A percentile compares a stretch with the other conserved stretches of the same genome.
These are phyloP conservation scores for Nesidiocoris tenuis DNA, from an alignment of 2,888 invertebrate species.

Conservation along the genomic window DNA sequence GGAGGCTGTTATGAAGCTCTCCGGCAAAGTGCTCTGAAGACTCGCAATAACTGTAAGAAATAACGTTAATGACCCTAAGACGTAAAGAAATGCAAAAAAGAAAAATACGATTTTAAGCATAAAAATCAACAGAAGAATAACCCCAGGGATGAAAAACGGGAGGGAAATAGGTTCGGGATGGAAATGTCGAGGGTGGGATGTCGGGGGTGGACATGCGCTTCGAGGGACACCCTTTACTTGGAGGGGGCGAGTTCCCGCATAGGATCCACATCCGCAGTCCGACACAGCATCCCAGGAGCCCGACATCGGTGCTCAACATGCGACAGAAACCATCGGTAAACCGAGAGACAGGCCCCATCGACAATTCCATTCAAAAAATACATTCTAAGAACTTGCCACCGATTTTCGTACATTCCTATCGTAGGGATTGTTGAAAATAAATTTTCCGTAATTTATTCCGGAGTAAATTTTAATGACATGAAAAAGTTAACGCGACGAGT, in stretches of 20 bases:
- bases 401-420: too few relatives aligned
- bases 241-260: constrained; percentile 28
- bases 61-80: constrained; percentile 2
- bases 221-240: background rate
- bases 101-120: background rate
- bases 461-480: too few relatives aligned
- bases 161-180: background rate
- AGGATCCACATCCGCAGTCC: constrained; percentile 40
- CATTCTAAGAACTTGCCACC: too few relatives aligned
- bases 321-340: background rate
- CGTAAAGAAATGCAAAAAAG: background rate
- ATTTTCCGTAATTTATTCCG: too few relatives aligned
- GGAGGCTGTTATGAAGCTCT: too few relatives aligned
- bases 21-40: background rate
- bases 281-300: constrained; percentile 41
- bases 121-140: constrained; percentile 28
- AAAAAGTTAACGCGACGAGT: too few relatives aligned
- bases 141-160: constrained; percentile 8
- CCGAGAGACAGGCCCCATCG: background rate
- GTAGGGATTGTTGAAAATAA: too few relatives aligned
- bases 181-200: constrained; percentile 1
- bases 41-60: background rate
- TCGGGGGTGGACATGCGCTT: constrained; percentile 27
- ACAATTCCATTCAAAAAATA: background rate
- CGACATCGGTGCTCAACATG: background rate